phyloP scores from a whole-genome alignment of 2,113 vertebrate genomes.

The Dascyllus trimaculatus region DNA sequence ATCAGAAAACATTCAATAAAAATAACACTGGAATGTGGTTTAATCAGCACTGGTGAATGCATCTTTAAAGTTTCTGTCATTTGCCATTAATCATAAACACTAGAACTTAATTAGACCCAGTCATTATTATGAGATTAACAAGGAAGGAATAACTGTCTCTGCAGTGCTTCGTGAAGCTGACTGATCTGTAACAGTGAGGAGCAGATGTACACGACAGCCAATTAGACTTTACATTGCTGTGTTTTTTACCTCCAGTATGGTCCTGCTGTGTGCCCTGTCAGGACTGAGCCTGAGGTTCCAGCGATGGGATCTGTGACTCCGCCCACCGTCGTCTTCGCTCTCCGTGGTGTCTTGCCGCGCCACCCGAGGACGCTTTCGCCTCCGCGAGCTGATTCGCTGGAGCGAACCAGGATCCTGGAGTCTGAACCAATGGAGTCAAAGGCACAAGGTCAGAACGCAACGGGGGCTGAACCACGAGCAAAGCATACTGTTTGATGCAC shows the following conservation, averaged over 20 bases:
- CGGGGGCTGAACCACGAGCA: neutral
- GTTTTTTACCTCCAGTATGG: slow-evolving; percentile 82
- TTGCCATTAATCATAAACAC: too few relatives aligned
- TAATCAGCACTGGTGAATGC: too few relatives aligned
- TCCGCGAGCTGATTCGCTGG: slow-evolving; percentile 86
- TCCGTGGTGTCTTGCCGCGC: slow-evolving; percentile 86
- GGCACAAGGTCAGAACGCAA: slow-evolving; percentile 8
- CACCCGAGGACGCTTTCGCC: slow-evolving; percentile 81
- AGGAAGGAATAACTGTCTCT: too few relatives aligned
- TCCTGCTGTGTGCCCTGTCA: slow-evolving; percentile 79
- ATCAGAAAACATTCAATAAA: too few relatives aligned
- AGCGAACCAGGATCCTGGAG: slow-evolving; percentile 81
- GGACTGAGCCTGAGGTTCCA: slow-evolving; percentile 86
- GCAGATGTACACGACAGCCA: too few relatives aligned
- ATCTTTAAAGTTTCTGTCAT: too few relatives aligned
- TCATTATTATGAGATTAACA: too few relatives aligned
- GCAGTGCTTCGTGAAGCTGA: too few relatives aligned
- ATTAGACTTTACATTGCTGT: neutral
- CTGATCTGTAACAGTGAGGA: too few relatives aligned
- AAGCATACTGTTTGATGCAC: neutral
- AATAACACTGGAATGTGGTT: too few relatives aligned
- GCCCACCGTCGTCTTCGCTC: slow-evolving; percentile 86
- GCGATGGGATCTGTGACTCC: slow-evolving; percentile 78
- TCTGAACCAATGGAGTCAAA: slow-evolving; percentile 61
- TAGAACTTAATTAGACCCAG: too few relatives aligned